A percentile compares a stretch with the other conserved stretches of the same genome.
phyloP scores from a whole-genome alignment of 2,113 vertebrate genomes.

The Eulemur rufifrons region DNA sequence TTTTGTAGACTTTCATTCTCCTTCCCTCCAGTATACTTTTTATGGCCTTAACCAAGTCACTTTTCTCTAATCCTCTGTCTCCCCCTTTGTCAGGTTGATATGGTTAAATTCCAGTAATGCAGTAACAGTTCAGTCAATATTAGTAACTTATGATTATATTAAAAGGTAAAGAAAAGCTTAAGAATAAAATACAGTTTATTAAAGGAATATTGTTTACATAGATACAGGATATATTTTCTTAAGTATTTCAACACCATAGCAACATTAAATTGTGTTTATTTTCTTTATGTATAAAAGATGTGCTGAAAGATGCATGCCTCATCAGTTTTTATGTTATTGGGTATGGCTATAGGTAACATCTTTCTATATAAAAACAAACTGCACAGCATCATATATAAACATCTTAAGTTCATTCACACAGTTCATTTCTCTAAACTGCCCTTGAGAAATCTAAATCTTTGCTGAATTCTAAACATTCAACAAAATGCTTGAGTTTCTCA shows the following conservation, averaged over 20 bases:
- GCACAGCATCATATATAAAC: conserved; percentile 63
- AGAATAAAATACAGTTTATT: conserved; percentile 86
- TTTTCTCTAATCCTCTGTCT: background rate
- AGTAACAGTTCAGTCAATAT: background rate
- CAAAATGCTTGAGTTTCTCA: conserved; percentile 14
- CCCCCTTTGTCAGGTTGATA: background rate
- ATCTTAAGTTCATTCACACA: conserved; percentile 72
- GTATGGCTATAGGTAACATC: conserved; percentile 57
- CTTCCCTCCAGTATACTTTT: background rate
- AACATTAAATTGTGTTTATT: conserved; percentile 51
- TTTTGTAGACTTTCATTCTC: background rate
- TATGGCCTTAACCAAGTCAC: background rate
- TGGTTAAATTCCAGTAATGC: background rate
- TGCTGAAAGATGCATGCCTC: conserved; percentile 77
- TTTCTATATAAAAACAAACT: conserved; percentile 67
- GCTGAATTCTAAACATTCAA: conserved; percentile 58
- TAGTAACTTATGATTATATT: background rate
- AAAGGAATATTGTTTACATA: conserved; percentile 75
- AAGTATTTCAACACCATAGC: conserved; percentile 66
- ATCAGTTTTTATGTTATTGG: conserved; percentile 67
- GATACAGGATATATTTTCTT: conserved; percentile 60
- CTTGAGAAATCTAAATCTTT: conserved; percentile 67
- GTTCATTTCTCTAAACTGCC: conserved; percentile 70
- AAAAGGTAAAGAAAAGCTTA: conserved; percentile 61
- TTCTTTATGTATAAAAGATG: conserved; percentile 78